Evolutionary conservation across 2,113 vertebrate species (phyloP).

Genomic region (Prionailurus viverrinus): DNA sequence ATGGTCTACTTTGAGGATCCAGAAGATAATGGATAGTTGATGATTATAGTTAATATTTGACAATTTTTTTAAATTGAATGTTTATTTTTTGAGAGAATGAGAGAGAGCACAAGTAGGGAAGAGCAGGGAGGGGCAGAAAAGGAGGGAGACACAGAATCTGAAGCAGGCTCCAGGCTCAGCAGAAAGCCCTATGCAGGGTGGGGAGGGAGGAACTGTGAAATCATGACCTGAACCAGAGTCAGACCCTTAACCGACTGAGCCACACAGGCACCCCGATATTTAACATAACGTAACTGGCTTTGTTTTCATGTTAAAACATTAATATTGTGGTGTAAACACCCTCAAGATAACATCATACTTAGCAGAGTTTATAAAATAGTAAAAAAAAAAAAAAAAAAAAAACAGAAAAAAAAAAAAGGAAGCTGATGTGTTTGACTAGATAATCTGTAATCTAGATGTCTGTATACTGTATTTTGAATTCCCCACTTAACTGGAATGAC

Average conservation of each 20-base stretch:
- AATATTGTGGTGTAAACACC: not conserved
- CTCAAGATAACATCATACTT: not conserved
- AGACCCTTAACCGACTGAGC: too few species aligned
- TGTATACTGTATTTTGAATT: not conserved
- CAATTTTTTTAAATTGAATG: not conserved
- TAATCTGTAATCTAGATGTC: not conserved
- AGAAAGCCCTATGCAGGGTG: too few species aligned
- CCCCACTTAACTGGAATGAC: not conserved
- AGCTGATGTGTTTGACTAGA: not conserved
- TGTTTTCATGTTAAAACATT: not conserved
- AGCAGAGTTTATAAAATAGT: not conserved
- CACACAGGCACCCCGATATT: too few species aligned
- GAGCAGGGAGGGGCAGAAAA: too few species aligned
- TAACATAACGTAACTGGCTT: not conserved
- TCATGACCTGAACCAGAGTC: too few species aligned
- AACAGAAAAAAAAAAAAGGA: not conserved
- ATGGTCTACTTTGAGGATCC: not conserved
- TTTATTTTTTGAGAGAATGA: too few species aligned
- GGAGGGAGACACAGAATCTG: too few species aligned
- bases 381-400: not conserved
- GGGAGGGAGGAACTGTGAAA: too few species aligned
- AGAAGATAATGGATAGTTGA: not conserved
- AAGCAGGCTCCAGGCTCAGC: too few species aligned
- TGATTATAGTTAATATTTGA: not conserved
- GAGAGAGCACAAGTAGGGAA: too few species aligned